phyloP scores from a whole-genome alignment of 2,888 invertebrate genomes.

The Ennomos erosarius region DNA sequence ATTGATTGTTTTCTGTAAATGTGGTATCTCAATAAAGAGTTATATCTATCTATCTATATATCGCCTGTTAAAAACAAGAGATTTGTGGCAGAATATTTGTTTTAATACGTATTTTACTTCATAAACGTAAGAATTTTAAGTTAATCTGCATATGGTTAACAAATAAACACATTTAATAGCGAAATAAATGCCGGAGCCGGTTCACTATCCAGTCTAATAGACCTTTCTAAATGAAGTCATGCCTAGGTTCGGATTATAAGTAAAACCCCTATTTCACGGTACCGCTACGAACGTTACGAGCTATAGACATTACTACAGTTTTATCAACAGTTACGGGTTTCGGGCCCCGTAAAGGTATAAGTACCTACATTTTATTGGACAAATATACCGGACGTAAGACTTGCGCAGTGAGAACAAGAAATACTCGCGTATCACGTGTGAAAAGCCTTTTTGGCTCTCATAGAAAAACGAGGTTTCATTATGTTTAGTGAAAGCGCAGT shows the following conservation, averaged over 20 bases:
- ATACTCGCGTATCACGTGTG: conserved; percentile 46
- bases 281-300: conserved; percentile 2
- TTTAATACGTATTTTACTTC: no score
- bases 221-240: not conserved
- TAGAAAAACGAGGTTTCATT: not conserved
- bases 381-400: conserved; percentile 59
- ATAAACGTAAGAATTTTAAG: no score
- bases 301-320: conserved; percentile 5
- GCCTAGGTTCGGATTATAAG: conserved; percentile 6
- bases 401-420: conserved; percentile 69
- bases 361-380: conserved; percentile 45
- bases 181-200: not conserved
- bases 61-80: no score
- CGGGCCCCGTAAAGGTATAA: conserved; percentile 30
- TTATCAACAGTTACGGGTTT: conserved; percentile 51
- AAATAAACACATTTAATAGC: not conserved
- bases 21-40: no score
- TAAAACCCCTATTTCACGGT: conserved; percentile 5
- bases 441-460: conserved; percentile 15
- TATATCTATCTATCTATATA: no score
- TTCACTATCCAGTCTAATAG: not conserved
- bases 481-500: conserved; percentile 4
- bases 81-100: no score
- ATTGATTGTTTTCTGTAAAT: no score
- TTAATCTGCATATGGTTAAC: no score